These are phyloP conservation scores for Pampus argenteus DNA, from an alignment of 2,797 vertebrate species.

Conservation along the genomic window DNA sequence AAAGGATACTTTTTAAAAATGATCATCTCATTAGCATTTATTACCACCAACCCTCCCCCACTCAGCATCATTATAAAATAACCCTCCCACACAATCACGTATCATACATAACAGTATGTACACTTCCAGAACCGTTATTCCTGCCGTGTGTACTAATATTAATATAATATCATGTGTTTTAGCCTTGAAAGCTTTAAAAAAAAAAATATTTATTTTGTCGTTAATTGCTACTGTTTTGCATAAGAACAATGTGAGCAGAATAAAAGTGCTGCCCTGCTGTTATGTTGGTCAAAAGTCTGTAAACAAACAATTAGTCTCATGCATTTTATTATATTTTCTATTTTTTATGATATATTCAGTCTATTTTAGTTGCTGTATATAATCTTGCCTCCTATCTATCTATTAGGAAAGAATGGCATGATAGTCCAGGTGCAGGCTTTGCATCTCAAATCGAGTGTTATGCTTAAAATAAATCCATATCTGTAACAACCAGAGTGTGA, in stretches of 20 bases:
- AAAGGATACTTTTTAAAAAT: not conserved
- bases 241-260: no score
- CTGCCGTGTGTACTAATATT: not conserved
- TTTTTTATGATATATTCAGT: no score
- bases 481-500: constrained; percentile 60
- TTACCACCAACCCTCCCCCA: constrained; percentile 24
- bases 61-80: constrained; percentile 35
- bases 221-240: not conserved
- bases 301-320: no score
- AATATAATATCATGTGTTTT: not conserved
- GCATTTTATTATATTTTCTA: no score
- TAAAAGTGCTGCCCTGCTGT: no score
- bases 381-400: not conserved
- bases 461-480: constrained; percentile 63
- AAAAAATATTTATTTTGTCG: not conserved
- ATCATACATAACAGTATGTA: constrained; percentile 24
- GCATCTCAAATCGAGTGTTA: constrained; percentile 54
- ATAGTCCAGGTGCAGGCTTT: constrained; percentile 19
- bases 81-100: constrained; percentile 50
- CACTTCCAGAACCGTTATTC: constrained; percentile 31
- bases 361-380: no score
- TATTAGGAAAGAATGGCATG: not conserved
- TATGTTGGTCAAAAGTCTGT: no score
- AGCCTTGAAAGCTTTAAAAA: not conserved
- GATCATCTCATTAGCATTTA: constrained; percentile 43